Evolutionary conservation across 2,888 invertebrate genomes (phyloP), one percentile per base, ranked within the genome.

Genomic region (Ferdinandea cuprea): DNA sequence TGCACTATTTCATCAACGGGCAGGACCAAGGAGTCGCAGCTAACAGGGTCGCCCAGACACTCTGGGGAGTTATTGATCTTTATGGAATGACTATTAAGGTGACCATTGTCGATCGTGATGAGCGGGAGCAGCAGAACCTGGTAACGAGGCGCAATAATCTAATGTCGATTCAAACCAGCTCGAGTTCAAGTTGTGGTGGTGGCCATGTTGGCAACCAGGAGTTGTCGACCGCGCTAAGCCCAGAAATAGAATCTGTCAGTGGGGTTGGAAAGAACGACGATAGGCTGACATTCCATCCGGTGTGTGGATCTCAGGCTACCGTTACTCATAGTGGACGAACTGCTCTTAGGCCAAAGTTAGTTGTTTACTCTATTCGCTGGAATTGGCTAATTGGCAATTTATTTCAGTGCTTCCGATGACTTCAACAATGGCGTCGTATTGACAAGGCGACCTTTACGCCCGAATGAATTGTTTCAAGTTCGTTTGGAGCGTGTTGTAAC

Each of bases 21-120:
- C 92, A 96, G 76, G 97, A 98, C 91, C 98, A 98, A 90, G 98
- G 98, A 0, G 93, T 98, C 15, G 98, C 98, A 0, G 95, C 96
- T 0, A 95, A 95, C 32, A 94, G 95, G 87, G 95, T 97, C 0
- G 95, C 96, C 0, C 91, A 93, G 30, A 94, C 94, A 46, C 94
- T 98, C 2, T 98, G 98, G 97, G 98, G 97, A 4, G 98, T 98
- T 28, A 96, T 98, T 37, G 98, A 98, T 92, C 92, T 98, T 1
- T 98, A 98, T 88, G 98, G 97, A 25, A 97, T 97, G 96, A 97
- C 97, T 19, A 97, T 97, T 17, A 95, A 95, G 91, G 95, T 97
- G 2, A 95, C 97, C 0, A 96, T 97, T 85, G 95, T 97, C 0
- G 97, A 97, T 91, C 92, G 96, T 1, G 96, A 96, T 88, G 95